Conservation (phyloP, 2,113 vertebrate species). For the Abramis brama region DNA sequence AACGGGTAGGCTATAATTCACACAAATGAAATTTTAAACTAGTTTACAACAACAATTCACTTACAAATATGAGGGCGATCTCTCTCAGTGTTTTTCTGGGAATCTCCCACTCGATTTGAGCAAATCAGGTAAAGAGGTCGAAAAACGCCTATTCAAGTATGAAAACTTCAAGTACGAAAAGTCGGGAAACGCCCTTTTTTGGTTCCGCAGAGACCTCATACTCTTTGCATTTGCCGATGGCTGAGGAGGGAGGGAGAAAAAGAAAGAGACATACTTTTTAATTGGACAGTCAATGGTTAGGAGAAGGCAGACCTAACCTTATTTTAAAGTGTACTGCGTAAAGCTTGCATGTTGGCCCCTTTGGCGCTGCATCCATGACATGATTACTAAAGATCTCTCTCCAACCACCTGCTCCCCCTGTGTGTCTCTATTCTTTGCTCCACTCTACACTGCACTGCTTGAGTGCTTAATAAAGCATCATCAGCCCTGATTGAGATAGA, state of each 20-base stretch:
- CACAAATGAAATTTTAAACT: too few species aligned
- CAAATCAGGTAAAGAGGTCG: too few species aligned
- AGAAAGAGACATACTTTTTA: slow-evolving; percentile 33
- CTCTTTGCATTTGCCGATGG: neutral
- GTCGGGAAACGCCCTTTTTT: too few species aligned
- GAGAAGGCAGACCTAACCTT: slow-evolving; percentile 31
- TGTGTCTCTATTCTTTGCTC: neutral
- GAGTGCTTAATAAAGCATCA: slow-evolving; percentile 33
- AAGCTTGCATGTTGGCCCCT: slow-evolving; percentile 17
- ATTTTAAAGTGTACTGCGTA: slow-evolving; percentile 21
- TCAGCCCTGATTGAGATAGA: slow-evolving; percentile 32
- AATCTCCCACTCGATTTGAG: too few species aligned
- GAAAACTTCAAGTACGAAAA: too few species aligned
- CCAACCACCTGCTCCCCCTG: slow-evolving; percentile 21
- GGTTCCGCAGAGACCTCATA: too few species aligned
- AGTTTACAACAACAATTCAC: too few species aligned
- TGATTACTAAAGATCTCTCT: slow-evolving; percentile 44
- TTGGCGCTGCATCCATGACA: slow-evolving; percentile 31
- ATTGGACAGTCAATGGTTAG: slow-evolving; percentile 33
- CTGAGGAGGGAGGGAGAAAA: neutral
- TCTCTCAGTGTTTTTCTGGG: too few species aligned
- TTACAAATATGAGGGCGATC: too few species aligned
- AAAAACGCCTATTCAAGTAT: too few species aligned
- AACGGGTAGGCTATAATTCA: too few species aligned
- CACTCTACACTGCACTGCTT: slow-evolving; percentile 5